Conservation (phyloP, 2,113 vertebrate species). For the Ammospiza nelsoni region DNA sequence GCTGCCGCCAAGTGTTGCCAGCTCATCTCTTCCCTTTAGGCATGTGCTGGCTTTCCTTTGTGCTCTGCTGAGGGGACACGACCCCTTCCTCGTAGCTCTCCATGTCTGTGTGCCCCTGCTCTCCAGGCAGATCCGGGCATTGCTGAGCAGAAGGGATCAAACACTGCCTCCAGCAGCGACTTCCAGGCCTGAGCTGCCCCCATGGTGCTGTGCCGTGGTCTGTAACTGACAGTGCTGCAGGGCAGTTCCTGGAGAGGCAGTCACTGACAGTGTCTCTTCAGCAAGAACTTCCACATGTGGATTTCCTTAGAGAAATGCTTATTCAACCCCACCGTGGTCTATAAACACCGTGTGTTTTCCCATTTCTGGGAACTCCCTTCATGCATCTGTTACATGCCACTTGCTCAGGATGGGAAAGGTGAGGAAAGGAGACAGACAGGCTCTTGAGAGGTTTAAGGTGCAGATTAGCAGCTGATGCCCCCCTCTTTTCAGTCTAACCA, state of each 20-base stretch:
- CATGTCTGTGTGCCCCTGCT: neutral
- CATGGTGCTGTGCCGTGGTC: neutral
- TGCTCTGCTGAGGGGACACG: neutral
- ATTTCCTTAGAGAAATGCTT: neutral
- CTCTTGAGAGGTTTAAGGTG: neutral
- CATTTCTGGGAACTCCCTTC: neutral
- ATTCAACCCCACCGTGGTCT: neutral
- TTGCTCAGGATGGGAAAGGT: neutral
- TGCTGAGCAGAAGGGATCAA: neutral
- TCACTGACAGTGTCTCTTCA: neutral
- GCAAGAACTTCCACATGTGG: neutral
- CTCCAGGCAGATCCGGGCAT: neutral
- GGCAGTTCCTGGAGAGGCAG: neutral
- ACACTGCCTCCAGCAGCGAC: neutral
- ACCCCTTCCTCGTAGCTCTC: neutral
- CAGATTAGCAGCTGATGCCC: neutral
- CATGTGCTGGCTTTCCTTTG: neutral
- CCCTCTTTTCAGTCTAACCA: accelerated
- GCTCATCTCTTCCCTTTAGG: accelerated
- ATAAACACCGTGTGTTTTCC: accelerated
- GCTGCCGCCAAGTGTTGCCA: neutral
- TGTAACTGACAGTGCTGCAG: neutral
- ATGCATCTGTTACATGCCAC: neutral
- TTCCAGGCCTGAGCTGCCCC: neutral
- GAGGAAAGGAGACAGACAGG: neutral